Percentiles rank a stretch among this genome's conserved stretches.
These are phyloP conservation scores for Anisognathus igniventris DNA, from an alignment of 2,797 vertebrate genomes.

Conservation along the genomic window DNA sequence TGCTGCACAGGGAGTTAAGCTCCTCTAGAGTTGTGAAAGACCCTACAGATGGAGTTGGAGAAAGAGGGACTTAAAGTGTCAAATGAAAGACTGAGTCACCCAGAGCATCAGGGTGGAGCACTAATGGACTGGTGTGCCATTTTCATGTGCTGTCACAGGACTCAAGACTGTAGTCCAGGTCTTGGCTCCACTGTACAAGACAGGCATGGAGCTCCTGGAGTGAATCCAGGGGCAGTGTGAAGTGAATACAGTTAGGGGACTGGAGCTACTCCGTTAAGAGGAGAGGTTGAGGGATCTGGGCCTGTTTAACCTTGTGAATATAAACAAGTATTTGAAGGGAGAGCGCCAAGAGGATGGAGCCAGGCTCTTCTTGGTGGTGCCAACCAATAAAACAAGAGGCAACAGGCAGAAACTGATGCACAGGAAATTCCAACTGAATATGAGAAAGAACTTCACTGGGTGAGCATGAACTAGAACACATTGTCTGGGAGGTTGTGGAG, in stretches of 20 bases:
- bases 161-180: background rate
- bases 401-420: background rate
- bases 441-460: background rate
- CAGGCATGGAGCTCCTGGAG: background rate
- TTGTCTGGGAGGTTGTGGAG: fast-evolving
- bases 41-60: background rate
- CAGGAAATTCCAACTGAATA: background rate
- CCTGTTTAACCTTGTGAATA: background rate
- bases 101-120: background rate
- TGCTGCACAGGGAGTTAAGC: background rate
- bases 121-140: background rate
- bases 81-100: background rate
- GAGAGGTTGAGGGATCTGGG: background rate
- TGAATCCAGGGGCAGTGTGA: background rate
- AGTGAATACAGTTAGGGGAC: background rate
- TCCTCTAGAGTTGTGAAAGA: background rate
- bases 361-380: no score
- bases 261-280: background rate
- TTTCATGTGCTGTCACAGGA: background rate
- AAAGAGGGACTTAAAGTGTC: background rate
- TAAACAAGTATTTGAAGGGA: background rate
- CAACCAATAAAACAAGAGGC: background rate
- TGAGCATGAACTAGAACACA: background rate
- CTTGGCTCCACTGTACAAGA: background rate
- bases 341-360: no score